Evolutionary conservation across 1,140 invertebrate genomes (phyloP), one percentile per base, ranked within the genome.

Genomic region (Glomeris maerens): DNA sequence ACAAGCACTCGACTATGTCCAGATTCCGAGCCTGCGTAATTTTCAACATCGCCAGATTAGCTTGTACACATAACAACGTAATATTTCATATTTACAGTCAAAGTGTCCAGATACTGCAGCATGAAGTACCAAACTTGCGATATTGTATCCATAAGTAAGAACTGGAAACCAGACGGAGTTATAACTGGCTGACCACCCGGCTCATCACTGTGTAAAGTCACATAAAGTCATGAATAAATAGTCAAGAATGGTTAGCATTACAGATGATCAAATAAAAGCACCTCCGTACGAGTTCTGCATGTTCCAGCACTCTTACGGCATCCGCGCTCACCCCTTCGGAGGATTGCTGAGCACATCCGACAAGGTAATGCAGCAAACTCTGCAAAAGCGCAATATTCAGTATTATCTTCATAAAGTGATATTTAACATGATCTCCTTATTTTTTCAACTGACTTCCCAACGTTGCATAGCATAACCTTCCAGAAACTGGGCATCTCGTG

Each of bases 111-210:
- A 68, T 96, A 96, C 63, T 96, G 88, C 2, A 95, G 74, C 61
- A 97, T 83, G 69, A 97, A 97, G 65, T 90, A 85, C 94, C 93
- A 98, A 38, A 79, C 80, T 76, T 95, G 91, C 36, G 84, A 81
- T 29, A 83, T 77, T 5, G 86, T 90, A 62, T 94, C 91, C 56
- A 97, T 73, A 14, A 98, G 69, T 20, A 98, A 71, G 71, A 98
- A 98, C 67, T 98, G 93, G 70, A 95, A 95, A 2, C 90, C 90
- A 56, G 87, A 81, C 54, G 84, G 77, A 1, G 91, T 95, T 54
- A 95, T 96, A 21, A 83, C 78, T 42, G 84, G 83, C 53, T 80
- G 81, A 0, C 80, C 79, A 66, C 88, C 84, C 31, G 80, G 78
- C 25, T 61, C 57, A 55, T 88, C 84, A 68, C 60, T 64, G 49